Evolutionary conservation across 1,140 invertebrate genomes (phyloP), one percentile per base, ranked within the genome.

Genomic region (Lepidurus packardi): DNA sequence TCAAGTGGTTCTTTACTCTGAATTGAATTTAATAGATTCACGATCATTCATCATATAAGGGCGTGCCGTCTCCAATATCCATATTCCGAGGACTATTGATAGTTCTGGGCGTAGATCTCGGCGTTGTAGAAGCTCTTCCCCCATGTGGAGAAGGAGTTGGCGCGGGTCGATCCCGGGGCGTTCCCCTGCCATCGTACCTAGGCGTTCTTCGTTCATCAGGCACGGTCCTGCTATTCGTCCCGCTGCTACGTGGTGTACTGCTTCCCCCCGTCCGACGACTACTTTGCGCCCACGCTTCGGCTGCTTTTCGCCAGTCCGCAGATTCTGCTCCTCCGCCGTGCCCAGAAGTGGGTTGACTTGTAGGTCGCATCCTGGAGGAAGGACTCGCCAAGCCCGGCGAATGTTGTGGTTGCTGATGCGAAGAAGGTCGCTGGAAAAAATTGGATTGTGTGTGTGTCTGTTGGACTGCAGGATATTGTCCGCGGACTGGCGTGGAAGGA

Each of bases 381-480:
- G 79, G 41, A 74, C 73, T 74, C 74, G 75, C 53, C 65, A 80
- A 79, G 11, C 43, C 25, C 11, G 41, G 47, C 21, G 53, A 65
- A n/a, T 65, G 45, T 25, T 45, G 44, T n/a, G 11, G 47, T 43
- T 13, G 25, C 47, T 41, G 43, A 43, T n/a, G 47, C 43, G n/a
- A 16, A 21, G 11, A 24, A 2, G 43, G 47, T 44, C 77, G 74
- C 6, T 80, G 53, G 9, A 77, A 78, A 3, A 79, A 78, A 86
- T 8, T 84, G 80, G 6, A 87, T 85, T 0, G 88, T 87, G 25
- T 87, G 84, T 9, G 87, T 83, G 7, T 87, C 87, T 2, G 89
- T 90, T 83, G 89, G 90, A 42, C 43, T 9, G 75, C 75, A 87
- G 85, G 83, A 91, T 92, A 77, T 47, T n/a, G 76, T 24, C 76